Evolutionary conservation across 2,113 vertebrate species (phyloP), one percentile per base, ranked within the genome.

Genomic region (Zapus hudsonius): DNA sequence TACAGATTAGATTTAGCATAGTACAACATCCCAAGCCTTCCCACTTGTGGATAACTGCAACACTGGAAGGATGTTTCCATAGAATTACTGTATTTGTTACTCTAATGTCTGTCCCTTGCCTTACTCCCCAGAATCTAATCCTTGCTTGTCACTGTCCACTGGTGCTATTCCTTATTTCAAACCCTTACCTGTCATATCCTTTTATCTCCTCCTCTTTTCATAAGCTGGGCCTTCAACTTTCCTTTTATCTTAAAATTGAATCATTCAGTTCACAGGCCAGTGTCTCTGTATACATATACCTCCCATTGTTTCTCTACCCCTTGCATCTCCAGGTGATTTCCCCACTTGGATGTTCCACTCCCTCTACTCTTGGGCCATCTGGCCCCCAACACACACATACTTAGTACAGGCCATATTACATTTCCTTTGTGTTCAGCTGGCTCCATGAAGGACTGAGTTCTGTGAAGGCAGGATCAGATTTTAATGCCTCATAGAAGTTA

Each of bases 81-180:
- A n/a, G 78, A 52, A 33, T 87, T 67, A 61, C 78, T 66, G 4
- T 74, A 66, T 63, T 78, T 82, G 57, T 44, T 55, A 84, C 29
- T 84, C 6, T 75, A 57, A 38, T 13, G 15, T 57, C 79, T 44
- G 40, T 85, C 70, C 44, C 40, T 85, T 88, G 36, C 40, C 76
- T 70, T 86, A 63, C 13, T 75, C 27, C 12, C 57, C 25, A 66
- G 75, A 74, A n/a, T 78, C 69, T 82, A 47, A 67, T 92, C 74
- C 63, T 93, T 89, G 73, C n/a, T 88, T 63, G 75, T 94, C 61
- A n/a, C 33, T 87, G 80, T 36, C 67, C 11, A 12, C 76, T 72
- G 93, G 36, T 86, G 55, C 59, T 64, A 80, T 85, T 89, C 33
- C 40, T 85, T 78, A 74, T 73, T 83, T 84, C 59, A 75, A 27